Percentiles rank a stretch among this genome's conserved stretches.
These are phyloP conservation scores for Pseudochromis fuscus DNA, from an alignment of 2,797 vertebrate genomes.

Conservation along the genomic window DNA sequence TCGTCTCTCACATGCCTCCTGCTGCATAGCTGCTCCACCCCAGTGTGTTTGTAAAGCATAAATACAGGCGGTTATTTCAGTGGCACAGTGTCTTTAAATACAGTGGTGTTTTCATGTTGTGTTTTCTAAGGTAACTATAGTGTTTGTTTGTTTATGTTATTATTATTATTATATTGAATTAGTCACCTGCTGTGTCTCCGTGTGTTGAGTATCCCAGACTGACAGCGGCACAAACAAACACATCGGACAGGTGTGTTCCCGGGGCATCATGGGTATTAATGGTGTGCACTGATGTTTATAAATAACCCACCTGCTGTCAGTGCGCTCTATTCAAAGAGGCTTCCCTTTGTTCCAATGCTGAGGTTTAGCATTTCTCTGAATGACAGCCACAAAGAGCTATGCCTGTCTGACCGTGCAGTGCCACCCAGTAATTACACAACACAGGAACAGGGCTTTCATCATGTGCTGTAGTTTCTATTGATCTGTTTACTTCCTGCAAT, in stretches of 20 bases:
- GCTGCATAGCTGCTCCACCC: not conserved
- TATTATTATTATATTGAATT: constrained; percentile 1
- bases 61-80: not conserved
- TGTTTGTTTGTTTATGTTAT: constrained; percentile 11
- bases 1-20: not conserved
- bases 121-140: too few species aligned
- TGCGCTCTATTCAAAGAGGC: constrained; percentile 56
- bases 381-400: constrained; percentile 4
- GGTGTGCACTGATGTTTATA: constrained; percentile 59
- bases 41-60: not conserved
- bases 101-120: too few species aligned
- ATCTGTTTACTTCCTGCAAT: not conserved
- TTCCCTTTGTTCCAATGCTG: constrained; percentile 42
- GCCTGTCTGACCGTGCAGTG: constrained; percentile 2
- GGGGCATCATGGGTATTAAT: constrained; percentile 59
- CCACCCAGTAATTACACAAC: not conserved
- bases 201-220: constrained; percentile 15
- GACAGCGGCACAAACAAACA: constrained; percentile 40
- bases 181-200: not conserved
- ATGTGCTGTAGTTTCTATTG: not conserved
- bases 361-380: constrained; percentile 49
- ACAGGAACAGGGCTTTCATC: too few species aligned
- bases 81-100: too few species aligned
- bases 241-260: constrained; percentile 49
- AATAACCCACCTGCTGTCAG: constrained; percentile 72